Conservation (phyloP, 2,113 vertebrate genomes). For the Labeo catla region DNA sequence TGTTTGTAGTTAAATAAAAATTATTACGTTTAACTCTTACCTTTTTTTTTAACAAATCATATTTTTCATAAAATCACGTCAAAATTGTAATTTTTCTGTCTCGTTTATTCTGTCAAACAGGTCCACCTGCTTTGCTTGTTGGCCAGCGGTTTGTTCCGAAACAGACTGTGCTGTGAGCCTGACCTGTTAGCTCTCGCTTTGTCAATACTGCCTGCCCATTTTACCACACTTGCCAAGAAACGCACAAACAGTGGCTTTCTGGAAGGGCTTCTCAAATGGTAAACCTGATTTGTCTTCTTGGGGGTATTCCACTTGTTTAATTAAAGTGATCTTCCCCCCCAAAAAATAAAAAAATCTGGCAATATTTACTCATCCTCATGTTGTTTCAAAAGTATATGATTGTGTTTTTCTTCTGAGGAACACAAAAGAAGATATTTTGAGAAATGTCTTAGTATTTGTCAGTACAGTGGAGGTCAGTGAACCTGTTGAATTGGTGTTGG, state of each 20-base stretch:
- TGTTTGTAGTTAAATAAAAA: no score
- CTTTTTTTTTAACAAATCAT: no score
- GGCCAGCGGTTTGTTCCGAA: conserved; percentile 87
- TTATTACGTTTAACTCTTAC: no score
- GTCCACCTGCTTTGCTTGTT: conserved; percentile 94
- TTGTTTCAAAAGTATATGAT: background rate
- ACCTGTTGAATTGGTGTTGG: no score
- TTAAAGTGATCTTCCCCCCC: background rate
- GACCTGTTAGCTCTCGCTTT: conserved; percentile 87
- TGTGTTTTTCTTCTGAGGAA: background rate
- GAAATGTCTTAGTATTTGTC: background rate
- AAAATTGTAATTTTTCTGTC: no score
- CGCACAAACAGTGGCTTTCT: conserved; percentile 78
- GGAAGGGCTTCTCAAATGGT: conserved; percentile 89
- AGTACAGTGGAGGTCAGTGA: background rate
- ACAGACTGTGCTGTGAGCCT: conserved; percentile 80
- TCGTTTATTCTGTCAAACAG: conserved; percentile 67
- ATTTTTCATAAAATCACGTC: no score
- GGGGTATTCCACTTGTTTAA: background rate
- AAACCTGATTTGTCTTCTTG: conserved; percentile 42
- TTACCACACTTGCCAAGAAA: conserved; percentile 70
- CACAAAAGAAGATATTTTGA: background rate
- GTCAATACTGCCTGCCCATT: conserved; percentile 84
- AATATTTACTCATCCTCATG: background rate
- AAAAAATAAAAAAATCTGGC: background rate